phyloP scores from a whole-genome alignment of 2,888 invertebrate species.

The Didymodactylos carnosus region DNA sequence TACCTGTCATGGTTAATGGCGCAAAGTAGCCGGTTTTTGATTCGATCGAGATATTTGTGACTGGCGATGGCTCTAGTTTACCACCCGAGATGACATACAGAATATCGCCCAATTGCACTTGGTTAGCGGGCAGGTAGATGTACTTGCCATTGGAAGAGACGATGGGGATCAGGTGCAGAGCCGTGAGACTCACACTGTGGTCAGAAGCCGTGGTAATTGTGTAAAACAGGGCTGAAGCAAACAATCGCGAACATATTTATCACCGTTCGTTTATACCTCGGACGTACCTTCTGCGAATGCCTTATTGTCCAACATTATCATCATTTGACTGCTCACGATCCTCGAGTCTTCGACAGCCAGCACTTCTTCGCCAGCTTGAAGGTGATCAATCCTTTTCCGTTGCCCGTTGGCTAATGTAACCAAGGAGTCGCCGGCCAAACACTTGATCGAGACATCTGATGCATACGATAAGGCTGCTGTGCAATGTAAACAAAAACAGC shows the following conservation, averaged over 20 bases:
- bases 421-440: neutral
- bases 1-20: neutral
- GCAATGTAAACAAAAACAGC: neutral
- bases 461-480: neutral
- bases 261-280: neutral
- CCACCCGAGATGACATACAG: neutral
- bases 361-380: neutral
- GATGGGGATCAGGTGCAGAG: neutral
- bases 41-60: neutral
- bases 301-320: neutral
- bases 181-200: neutral
- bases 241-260: too few species aligned
- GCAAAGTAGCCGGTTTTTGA: neutral
- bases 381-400: neutral
- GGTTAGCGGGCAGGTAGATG: neutral
- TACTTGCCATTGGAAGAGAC: neutral
- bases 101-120: neutral
- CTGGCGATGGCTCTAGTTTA: neutral
- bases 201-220: neutral
- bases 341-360: neutral
- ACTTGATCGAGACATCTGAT: neutral
- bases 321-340: neutral
- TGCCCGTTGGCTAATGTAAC: neutral
- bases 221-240: neutral
- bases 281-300: neutral